A percentile compares a stretch with the other conserved stretches of the same genome.
These are phyloP conservation scores for Melinaea marsaeus DNA, from an alignment of 2,888 invertebrate species.

Conservation along the genomic window DNA sequence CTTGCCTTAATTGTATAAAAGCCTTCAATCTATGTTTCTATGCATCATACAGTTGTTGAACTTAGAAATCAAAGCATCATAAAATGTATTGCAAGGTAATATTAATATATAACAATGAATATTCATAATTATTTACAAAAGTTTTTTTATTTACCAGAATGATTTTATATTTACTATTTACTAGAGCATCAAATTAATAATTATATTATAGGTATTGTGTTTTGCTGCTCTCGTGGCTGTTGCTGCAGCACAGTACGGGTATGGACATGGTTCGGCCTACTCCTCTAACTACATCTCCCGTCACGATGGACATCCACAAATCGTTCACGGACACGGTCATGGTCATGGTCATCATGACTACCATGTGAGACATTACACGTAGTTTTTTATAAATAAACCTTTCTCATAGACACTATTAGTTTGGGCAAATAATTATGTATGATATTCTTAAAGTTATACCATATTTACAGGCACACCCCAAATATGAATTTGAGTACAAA, in stretches of 20 bases:
- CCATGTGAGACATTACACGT: slow-evolving; percentile 37
- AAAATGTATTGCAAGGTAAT: slow-evolving; percentile 18
- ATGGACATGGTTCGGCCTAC: slow-evolving; percentile 37
- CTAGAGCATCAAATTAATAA: not conserved
- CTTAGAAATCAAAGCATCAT: slow-evolving; percentile 22
- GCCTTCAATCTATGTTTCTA: slow-evolving; percentile 32
- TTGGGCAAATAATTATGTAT: not conserved
- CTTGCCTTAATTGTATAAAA: slow-evolving; percentile 45
- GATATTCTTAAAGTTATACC: not conserved
- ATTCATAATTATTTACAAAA: not conserved
- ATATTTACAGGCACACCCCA: slow-evolving; percentile 51
- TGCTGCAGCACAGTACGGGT: slow-evolving; percentile 40
- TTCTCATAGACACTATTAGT: not conserved
- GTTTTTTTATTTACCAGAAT: not conserved
- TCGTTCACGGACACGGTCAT: slow-evolving; percentile 18
- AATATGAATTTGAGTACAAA: slow-evolving; percentile 57
- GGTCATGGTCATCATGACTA: slow-evolving; percentile 49
- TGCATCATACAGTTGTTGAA: slow-evolving; percentile 39
- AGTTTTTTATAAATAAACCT: not conserved
- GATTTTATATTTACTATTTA: not conserved
- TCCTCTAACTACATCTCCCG: slow-evolving; percentile 39
- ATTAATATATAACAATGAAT: too few species aligned
- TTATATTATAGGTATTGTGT: slow-evolving; percentile 34
- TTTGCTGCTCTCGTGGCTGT: slow-evolving; percentile 33
- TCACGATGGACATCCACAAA: slow-evolving; percentile 35